Evolutionary conservation across 2,113 vertebrate species (phyloP).

Genomic region (Lathamus discolor): DNA sequence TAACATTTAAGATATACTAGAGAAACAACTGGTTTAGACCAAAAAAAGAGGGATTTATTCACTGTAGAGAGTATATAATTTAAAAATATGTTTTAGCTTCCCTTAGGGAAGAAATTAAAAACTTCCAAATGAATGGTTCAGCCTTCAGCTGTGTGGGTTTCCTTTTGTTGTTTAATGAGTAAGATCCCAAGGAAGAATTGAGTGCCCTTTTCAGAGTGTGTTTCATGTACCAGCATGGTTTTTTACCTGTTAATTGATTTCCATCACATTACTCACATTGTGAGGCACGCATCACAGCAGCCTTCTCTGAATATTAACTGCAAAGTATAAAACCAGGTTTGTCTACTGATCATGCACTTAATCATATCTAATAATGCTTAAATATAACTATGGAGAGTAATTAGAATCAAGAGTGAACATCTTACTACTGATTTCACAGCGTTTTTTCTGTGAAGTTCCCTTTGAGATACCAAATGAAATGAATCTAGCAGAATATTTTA

Average conservation of each 20-base stretch:
- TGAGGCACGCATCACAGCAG: not conserved
- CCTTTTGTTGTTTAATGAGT: conserved; percentile 48
- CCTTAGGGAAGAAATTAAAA: conserved; percentile 5
- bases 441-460: not conserved
- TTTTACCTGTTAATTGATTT: conserved; percentile 43
- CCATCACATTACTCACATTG: not conserved
- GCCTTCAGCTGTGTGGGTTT: conserved; percentile 35
- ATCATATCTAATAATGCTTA: conserved; percentile 18
- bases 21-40: not conserved
- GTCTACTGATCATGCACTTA: conserved; percentile 4
- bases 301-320: not conserved
- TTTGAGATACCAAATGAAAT: not conserved
- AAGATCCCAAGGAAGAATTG: conserved; percentile 19
- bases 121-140: conserved; percentile 27
- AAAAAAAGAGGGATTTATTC: not conserved
- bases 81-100: not conserved
- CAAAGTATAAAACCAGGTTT: not conserved
- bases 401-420: not conserved
- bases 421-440: not conserved
- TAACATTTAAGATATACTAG: not conserved
- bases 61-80: not conserved
- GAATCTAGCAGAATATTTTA: not conserved
- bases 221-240: not conserved
- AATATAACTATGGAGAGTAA: not conserved
- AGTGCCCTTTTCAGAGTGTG: conserved; percentile 19